Base-by-base conservation (phyloP, 2,888 invertebrate species). In the Diarsia dahlii region DNA sequence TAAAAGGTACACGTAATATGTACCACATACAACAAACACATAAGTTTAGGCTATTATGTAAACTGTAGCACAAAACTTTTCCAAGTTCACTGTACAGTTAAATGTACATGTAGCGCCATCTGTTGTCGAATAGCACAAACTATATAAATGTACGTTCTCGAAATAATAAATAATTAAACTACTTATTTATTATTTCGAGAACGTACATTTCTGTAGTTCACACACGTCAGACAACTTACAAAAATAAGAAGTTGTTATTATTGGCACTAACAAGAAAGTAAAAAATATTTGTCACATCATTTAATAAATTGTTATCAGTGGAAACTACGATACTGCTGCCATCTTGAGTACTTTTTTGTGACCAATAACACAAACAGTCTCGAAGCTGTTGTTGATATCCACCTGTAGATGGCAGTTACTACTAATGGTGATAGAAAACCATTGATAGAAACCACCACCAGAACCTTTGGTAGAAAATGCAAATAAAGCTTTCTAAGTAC, bases 71-170 rank as follows among this genome's bases (percentile, higher is more conserved):
- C 23, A 48, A 84, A 84, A 74, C 73, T 85, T 82, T 71, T 60
- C n/a, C 0, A 52, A 60, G 58, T 74, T 66, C 18, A 20, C 1
- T 23, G 9, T 9, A 5, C 9, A 46, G 4, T 3, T 0, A 50
- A 28, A 39, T 18, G 15, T 28, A 74, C 74, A 15, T 3, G 0
- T 84, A 82, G 66, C 77, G 90, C 84, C 90, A 90, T 89, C 92
- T 92, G 78, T 84, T 74, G 77, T 64, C 73, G 79, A 90, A 81
- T 90, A 89, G 89, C 63, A 0, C 1, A 0, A 58, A 65, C 39
- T 65, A 18, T 28, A 52, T 64, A 69, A 69, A 13, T 18, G 8
- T 12, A 45, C 39, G 39, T 39, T 15, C 5, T 13, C 0, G 20
- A 18, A 8, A 5, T 12, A 50, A 9, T n/a, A 15, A 34, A 13